phyloP scores from a whole-genome alignment of 2,888 invertebrate species.

The Campoplex nolae region DNA sequence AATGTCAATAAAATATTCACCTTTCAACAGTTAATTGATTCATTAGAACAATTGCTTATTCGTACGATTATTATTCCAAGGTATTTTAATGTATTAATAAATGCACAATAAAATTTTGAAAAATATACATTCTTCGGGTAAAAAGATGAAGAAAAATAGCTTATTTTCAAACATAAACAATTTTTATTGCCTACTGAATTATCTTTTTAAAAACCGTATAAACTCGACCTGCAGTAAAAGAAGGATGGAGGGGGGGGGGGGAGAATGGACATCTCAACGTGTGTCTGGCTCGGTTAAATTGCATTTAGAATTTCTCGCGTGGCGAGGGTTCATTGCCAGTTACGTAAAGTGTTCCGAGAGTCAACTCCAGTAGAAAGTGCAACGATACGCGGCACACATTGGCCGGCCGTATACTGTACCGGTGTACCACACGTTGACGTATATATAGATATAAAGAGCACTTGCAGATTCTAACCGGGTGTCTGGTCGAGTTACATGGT shows the following conservation, averaged over 20 bases:
- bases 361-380: conserved; percentile 79
- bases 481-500: conserved; percentile 73
- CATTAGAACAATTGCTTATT: neutral
- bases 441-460: neutral
- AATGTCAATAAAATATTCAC: neutral
- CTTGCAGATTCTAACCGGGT: conserved; percentile 50
- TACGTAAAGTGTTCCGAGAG: conserved; percentile 77
- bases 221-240: neutral
- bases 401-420: conserved; percentile 47
- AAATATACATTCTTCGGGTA: neutral
- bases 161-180: neutral
- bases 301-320: conserved; percentile 56
- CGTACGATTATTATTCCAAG: neutral
- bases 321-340: conserved; percentile 82
- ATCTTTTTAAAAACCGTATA: neutral
- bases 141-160: neutral
- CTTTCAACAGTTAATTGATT: neutral
- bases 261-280: conserved; percentile 33
- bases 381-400: conserved; percentile 67
- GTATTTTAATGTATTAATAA: neutral
- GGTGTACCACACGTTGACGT: conserved; percentile 22
- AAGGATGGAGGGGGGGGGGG: conserved; percentile 6
- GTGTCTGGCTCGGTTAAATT: conserved; percentile 46
- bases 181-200: neutral
- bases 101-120: no score